phyloP scores from a whole-genome alignment of 1,140 invertebrate genomes.

The Brachionus plicatilis region DNA sequence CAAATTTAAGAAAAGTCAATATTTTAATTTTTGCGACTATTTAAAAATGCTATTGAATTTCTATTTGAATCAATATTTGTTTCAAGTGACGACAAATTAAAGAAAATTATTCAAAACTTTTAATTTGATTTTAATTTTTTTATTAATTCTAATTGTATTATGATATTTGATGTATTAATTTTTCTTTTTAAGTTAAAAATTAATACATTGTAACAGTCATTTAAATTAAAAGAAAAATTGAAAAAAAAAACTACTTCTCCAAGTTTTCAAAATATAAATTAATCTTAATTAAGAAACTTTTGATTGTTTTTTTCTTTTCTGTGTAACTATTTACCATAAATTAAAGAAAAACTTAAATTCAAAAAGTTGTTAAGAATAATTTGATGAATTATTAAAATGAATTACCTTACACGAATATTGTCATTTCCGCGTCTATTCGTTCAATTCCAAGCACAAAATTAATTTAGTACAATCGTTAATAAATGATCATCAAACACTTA shows the following conservation, averaged over 20 bases:
- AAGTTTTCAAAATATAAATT: too few relatives aligned
- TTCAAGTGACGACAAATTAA: not conserved
- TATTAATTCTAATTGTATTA: not conserved
- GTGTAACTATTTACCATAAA: not conserved
- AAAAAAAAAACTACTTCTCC: too few relatives aligned
- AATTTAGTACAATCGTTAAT: too few relatives aligned
- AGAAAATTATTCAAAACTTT: not conserved
- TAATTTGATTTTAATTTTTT: not conserved
- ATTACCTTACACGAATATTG: too few relatives aligned
- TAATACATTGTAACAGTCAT: too few relatives aligned
- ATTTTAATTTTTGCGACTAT: conserved; percentile 1
- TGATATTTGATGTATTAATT: too few relatives aligned
- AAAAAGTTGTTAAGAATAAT: not conserved
- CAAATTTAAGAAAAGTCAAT: conserved; percentile 6
- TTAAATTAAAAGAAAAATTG: too few relatives aligned
- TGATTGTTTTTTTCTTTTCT: not conserved
- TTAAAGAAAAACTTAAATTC: not conserved
- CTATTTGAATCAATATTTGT: not conserved
- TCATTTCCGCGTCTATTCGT: too few relatives aligned
- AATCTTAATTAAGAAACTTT: not conserved
- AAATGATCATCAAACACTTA: too few relatives aligned
- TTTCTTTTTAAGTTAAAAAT: too few relatives aligned
- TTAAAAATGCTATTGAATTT: not conserved
- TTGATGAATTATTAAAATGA: not conserved
- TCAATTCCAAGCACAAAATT: too few relatives aligned